These are phyloP conservation scores for Gasterosteus aculeatus DNA, from an alignment of 2,113 vertebrate species.

Conservation along the genomic window DNA sequence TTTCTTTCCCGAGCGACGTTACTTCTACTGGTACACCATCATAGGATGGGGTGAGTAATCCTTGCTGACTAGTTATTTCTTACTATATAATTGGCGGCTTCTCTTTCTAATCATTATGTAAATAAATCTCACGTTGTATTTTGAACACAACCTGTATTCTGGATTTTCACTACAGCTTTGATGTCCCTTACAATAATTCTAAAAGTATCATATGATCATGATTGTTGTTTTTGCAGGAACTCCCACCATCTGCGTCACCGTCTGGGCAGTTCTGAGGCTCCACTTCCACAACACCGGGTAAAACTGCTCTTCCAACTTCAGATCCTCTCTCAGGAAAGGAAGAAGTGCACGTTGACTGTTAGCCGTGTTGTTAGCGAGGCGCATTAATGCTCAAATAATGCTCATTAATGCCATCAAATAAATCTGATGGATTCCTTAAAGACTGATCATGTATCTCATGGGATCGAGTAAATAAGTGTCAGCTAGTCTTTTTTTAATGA, in stretches of 20 bases:
- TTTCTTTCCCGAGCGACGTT: constrained; percentile 95
- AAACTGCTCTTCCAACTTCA: neutral
- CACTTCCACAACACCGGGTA: constrained; percentile 93
- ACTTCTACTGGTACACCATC: constrained; percentile 95
- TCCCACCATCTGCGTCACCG: constrained; percentile 94
- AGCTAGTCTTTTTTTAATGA: neutral
- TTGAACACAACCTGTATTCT: neutral
- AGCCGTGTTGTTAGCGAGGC: neutral
- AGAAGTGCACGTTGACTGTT: neutral
- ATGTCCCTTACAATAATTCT: no score
- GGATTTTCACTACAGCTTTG: neutral
- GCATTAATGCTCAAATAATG: neutral
- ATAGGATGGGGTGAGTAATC: constrained; percentile 81
- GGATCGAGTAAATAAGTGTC: neutral
- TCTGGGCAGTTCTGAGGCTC: constrained; percentile 93
- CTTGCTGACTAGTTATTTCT: no score
- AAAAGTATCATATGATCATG: neutral
- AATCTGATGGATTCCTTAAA: neutral
- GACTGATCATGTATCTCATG: neutral
- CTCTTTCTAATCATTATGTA: no score
- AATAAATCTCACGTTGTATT: no score
- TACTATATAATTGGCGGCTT: no score
- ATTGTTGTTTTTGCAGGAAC: constrained; percentile 83
- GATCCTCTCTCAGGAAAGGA: neutral
- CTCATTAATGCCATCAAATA: neutral